Conservation (phyloP, 1,140 invertebrate genomes). For the Bombus waltoni region DNA sequence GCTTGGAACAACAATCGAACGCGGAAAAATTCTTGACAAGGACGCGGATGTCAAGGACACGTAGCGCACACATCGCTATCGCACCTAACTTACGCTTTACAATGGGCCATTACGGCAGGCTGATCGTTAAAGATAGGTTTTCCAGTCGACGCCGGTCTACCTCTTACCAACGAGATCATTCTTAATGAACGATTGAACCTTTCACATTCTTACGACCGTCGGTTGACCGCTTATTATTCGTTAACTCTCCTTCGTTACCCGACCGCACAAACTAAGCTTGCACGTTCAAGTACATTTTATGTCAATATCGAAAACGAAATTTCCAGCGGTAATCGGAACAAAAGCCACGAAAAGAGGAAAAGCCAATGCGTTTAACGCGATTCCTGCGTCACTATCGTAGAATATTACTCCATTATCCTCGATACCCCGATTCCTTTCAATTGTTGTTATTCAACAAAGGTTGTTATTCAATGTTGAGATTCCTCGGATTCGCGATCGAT, state of each 20-base stretch:
- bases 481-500: neutral
- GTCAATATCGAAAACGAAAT: neutral
- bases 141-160: neutral
- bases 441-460: neutral
- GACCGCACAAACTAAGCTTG: neutral
- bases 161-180: neutral
- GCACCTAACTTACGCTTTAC: slow-evolving; percentile 60
- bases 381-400: no score
- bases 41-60: slow-evolving; percentile 74
- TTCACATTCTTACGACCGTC: neutral
- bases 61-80: slow-evolving; percentile 43
- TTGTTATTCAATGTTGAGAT: neutral
- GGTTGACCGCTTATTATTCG: neutral
- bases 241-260: neutral
- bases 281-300: no score
- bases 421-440: neutral
- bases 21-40: slow-evolving; percentile 79
- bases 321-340: neutral
- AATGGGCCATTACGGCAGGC: neutral
- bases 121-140: slow-evolving; percentile 8
- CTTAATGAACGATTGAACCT: neutral
- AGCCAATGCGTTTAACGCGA: neutral
- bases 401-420: neutral
- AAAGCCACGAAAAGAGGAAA: neutral
- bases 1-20: slow-evolving; percentile 66